Evolutionary conservation across 2,888 invertebrate species (phyloP), one percentile per base, ranked within the genome.

Genomic region (Hermaeophaga mercurialis): DNA sequence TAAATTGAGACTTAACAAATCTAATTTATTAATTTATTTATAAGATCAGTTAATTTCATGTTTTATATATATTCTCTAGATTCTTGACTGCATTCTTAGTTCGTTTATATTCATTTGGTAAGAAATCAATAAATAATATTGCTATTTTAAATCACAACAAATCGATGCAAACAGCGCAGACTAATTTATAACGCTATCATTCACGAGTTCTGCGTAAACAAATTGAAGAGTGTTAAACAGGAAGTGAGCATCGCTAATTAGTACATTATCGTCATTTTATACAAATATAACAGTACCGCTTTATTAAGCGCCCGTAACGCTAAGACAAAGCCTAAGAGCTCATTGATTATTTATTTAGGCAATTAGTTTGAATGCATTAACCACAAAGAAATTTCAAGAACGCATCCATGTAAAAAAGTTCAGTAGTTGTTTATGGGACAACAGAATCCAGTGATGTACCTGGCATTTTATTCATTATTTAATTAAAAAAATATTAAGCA

Each of bases 1-100:
- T n/a, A n/a, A n/a, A n/a, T n/a, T n/a, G n/a, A n/a, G n/a, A n/a
- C n/a, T n/a, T n/a, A n/a, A n/a, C n/a, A n/a, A n/a, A n/a, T n/a
- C n/a, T n/a, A n/a, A n/a, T n/a, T n/a, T n/a, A n/a, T n/a, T n/a
- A n/a, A n/a, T n/a, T n/a, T n/a, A n/a, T n/a, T n/a, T n/a, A n/a
- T n/a, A 14, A 14, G 45, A 17, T 14, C 39, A n/a, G 18, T 31
- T 41, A 19, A 49, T 49, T 50, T 41, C 31, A n/a, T n/a, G n/a
- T n/a, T n/a, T n/a, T n/a, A n/a, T n/a, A n/a, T n/a, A n/a, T n/a
- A n/a, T n/a, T n/a, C n/a, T n/a, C n/a, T n/a, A n/a, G n/a, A n/a
- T n/a, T n/a, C n/a, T n/a, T n/a, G n/a, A n/a, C n/a, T n/a, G n/a
- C n/a, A n/a, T n/a, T n/a, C n/a, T n/a, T n/a, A n/a, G n/a, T n/a